Evolutionary conservation across 2,797 vertebrate genomes (phyloP), one percentile per base, ranked within the genome.

Genomic region (Denticeps clupeoides): DNA sequence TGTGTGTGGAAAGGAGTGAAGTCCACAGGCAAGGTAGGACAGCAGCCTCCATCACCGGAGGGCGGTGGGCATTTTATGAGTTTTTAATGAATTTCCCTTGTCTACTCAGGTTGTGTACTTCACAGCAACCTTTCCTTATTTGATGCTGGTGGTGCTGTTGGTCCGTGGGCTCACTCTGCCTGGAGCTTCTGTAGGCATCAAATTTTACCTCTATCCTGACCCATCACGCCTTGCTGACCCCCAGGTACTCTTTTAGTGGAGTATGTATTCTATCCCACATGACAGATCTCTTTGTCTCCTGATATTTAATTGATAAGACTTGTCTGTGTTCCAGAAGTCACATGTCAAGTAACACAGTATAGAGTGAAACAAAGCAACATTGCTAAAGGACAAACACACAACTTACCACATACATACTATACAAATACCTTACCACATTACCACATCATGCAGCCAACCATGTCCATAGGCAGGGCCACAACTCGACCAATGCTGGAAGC

Each of bases 1-100:
- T 97, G 92, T 70, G 81, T 97, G 57, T 95, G 91, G 89, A 95
- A 94, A 55, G 94, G 94, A 12, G 87, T 97, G 47, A 96, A 93
- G 69, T 79, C 91, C 13, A 91, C 91, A 0, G 94, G 93, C 66
- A 98, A 98, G 86, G 94, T 93, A 45, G 62, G 72, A 38, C 4
- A 5, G 21, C 19, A 16, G 12, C 1, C 6, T 32, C 3, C 3
- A 4, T 4, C 28, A 4, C 27, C 11, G 28, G 27, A 28, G 10
- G 8, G 26, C 7, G 33, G 7, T 33, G 31, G 12, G 33, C 31
- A 16, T 15, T 8, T 3, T 3, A 5, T 7, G 6, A 15, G 13
- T 12, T 31, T 1, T 15, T 25, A 24, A 10, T 16, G 3, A 18
- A 11, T 5, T 18, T 38, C 1, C 38, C 7, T 15, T 37, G 2